These are phyloP conservation scores for Zoanthus solanderi DNA, from an alignment of 92 coral and sea anemone genomes.

Conservation along the genomic window DNA sequence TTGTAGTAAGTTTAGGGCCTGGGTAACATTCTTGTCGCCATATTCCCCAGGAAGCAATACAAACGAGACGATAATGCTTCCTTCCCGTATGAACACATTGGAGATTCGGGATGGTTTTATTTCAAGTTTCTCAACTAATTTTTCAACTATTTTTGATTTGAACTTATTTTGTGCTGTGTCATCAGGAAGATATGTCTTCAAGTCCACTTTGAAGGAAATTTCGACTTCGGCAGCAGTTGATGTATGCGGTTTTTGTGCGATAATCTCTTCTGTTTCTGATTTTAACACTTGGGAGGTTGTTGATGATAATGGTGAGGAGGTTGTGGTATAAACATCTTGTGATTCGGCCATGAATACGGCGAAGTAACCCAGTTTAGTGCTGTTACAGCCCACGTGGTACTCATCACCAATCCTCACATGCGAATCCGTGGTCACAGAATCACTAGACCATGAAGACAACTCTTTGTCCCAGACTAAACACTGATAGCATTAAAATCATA, in stretches of 20 bases:
- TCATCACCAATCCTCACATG: slow-evolving; percentile 19
- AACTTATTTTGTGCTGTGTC: slow-evolving; percentile 54
- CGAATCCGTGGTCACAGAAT: slow-evolving; percentile 60
- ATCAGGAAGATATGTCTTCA: slow-evolving; percentile 39
- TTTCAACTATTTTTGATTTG: slow-evolving; percentile 10
- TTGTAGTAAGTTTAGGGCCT: slow-evolving; percentile 44
- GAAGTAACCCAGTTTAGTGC: slow-evolving; percentile 67
- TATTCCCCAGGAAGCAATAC: slow-evolving; percentile 63
- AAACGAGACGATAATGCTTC: slow-evolving; percentile 85
- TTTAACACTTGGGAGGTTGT: neutral
- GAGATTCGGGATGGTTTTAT: slow-evolving; percentile 62
- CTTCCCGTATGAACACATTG: slow-evolving; percentile 56
- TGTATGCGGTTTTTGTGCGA: neutral
- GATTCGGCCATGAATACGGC: slow-evolving; percentile 69
- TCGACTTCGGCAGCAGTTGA: slow-evolving; percentile 7
- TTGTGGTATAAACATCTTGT: neutral
- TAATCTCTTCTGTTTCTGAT: neutral
- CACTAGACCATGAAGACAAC: slow-evolving; percentile 67
- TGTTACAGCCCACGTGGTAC: slow-evolving; percentile 57
- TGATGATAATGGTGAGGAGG: slow-evolving; percentile 2
- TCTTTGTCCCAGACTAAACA: slow-evolving; percentile 80
- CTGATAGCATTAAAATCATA: slow-evolving; percentile 47
- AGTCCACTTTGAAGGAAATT: slow-evolving; percentile 61
- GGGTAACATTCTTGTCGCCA: slow-evolving; percentile 51
- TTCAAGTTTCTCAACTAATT: slow-evolving; percentile 55